Conservation (phyloP, 2,797 vertebrate genomes). For the Lemur catta region DNA sequence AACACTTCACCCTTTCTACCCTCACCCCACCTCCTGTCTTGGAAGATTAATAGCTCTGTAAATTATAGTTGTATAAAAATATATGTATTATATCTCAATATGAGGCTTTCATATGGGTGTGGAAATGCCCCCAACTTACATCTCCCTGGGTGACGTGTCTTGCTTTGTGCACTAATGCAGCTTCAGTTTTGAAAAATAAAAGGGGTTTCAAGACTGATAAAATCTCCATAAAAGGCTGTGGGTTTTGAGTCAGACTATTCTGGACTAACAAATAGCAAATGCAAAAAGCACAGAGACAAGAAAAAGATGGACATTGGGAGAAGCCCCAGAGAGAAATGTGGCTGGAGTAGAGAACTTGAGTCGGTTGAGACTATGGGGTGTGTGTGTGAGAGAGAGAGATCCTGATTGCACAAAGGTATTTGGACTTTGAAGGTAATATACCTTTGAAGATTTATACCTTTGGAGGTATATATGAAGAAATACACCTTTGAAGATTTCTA, state of each 20-base stretch:
- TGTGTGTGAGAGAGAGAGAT: not conserved
- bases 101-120: conserved; percentile 31
- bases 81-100: conserved; percentile 58
- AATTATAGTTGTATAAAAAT: conserved; percentile 76
- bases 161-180: conserved; percentile 16
- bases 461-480: not conserved
- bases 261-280: not conserved
- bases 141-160: not conserved
- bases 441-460: not conserved
- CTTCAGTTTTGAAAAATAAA: conserved; percentile 44
- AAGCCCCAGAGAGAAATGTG: not conserved
- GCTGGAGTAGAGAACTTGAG: not conserved
- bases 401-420: not conserved
- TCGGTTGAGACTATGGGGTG: not conserved
- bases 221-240: not conserved
- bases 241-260: not conserved
- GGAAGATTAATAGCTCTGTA: conserved; percentile 78
- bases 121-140: conserved; percentile 44
- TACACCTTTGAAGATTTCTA: not conserved
- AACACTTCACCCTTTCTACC: conserved; percentile 43
- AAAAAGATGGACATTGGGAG: not conserved
- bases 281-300: not conserved
- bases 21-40: not conserved
- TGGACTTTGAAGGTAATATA: not conserved
- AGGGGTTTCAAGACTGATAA: not conserved